phyloP scores from a whole-genome alignment of 2,797 vertebrate genomes.

The Sebastes itinus region DNA sequence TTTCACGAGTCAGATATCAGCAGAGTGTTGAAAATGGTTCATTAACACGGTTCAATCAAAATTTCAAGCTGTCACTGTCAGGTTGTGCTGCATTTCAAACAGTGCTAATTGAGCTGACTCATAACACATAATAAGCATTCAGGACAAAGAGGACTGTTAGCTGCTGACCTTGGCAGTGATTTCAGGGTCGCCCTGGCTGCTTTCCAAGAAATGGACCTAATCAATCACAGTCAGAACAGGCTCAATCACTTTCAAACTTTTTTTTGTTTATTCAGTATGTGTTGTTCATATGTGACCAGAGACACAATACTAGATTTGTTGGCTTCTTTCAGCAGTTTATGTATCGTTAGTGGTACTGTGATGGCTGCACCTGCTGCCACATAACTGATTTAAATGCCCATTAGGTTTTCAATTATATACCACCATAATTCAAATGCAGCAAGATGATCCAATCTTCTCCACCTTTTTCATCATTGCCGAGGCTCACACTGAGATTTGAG shows the following conservation, averaged over 20 bases:
- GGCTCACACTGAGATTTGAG: no score
- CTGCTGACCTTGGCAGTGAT: constrained; percentile 10
- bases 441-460: no score
- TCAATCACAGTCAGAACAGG: background rate
- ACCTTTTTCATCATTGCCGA: no score
- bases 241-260: background rate
- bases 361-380: background rate
- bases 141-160: background rate
- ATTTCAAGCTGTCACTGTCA: background rate
- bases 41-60: constrained; percentile 22
- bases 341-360: background rate
- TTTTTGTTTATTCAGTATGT: background rate
- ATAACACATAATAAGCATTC: constrained; percentile 2
- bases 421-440: no score
- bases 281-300: background rate
- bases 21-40: background rate
- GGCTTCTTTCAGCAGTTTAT: background rate
- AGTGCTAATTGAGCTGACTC: constrained; percentile 7
- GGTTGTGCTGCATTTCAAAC: background rate
- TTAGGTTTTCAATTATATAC: no score
- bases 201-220: background rate
- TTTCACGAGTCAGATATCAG: constrained; percentile 17
- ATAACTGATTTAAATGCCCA: background rate
- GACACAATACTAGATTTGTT: background rate
- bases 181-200: background rate